Evolutionary conservation across 2,888 invertebrate species (phyloP), one percentile per base, ranked within the genome.

Genomic region (Petrolisthes cinctipes): DNA sequence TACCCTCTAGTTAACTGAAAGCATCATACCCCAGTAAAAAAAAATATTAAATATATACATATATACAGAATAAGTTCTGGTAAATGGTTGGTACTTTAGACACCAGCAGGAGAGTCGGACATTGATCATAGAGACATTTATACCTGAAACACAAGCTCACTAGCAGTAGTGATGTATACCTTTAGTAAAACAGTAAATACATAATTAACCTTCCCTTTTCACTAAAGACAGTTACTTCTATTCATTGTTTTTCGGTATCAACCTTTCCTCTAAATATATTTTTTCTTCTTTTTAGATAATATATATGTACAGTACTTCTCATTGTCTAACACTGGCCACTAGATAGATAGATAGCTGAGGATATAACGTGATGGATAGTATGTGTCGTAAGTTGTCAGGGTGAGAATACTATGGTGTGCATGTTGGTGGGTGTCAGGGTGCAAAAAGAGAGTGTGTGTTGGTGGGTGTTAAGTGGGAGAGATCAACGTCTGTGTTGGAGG

Each of bases 121-220:
- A 54, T 81, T 14, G 80, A 80, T 53, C 23, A 53, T 57, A 53
- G 56, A 71, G 23, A 57, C 57, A 66, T 81, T 81, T 81, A 61
- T 80, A 80, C 61, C 23, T 37, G 54, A 81, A 81, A 54, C 57
- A 54, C 51, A 57, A 66, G 57, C 61, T 17, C 66, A 81, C 51
- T 81, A 81, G 66, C 66, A 54, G 61, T 81, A 81, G 66, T 81
- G 81, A 81, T 66, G 23, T 80, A 53, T 54, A 53, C 17, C 54
- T 80, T n/a, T 57, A n/a, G 61, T 66, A 37, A 66, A 53, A 54
- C 20, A 78, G n/a, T 7, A 78, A 78, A 53, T 78, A n/a, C 78
- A 53, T 51, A n/a, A 78, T 11, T 71, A 71, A 71, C 20, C n/a
- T 71, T 71, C 20, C 20, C 14, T 71, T 71, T 20, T 71, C n/a